Conservation (phyloP, 1,140 invertebrate genomes). For the Drosophila micromelanica region DNA sequence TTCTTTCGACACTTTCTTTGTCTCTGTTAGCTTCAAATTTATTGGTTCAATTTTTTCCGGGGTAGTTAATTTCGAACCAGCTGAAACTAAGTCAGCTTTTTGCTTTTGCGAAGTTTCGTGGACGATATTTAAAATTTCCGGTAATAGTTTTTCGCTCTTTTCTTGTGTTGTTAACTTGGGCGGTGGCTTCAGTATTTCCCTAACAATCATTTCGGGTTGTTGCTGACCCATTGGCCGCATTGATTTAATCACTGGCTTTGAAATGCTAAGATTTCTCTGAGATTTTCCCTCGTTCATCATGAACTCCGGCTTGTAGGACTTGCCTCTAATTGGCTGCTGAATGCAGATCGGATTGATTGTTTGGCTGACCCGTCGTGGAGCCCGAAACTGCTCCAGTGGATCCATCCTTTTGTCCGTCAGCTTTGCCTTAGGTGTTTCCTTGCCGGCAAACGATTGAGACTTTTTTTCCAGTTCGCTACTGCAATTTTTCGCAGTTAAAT, state of each 20-base stretch:
- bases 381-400: slow-evolving; percentile 15
- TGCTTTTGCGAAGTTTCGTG: background rate
- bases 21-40: too few relatives aligned
- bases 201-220: background rate
- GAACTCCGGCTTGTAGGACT: background rate
- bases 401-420: background rate
- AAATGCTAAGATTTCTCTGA: background rate
- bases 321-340: background rate
- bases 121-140: background rate
- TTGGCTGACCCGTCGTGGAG: slow-evolving; percentile 12
- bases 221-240: background rate
- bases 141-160: background rate
- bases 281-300: too few relatives aligned
- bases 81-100: too few relatives aligned
- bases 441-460: background rate
- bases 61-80: too few relatives aligned
- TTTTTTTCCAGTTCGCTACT: background rate
- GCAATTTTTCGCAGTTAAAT: background rate
- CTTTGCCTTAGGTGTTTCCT: background rate
- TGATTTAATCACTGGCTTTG: background rate
- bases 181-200: background rate
- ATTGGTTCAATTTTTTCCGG: too few relatives aligned
- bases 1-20: too few relatives aligned
- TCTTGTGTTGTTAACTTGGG: background rate
- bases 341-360: background rate